phyloP scores from a whole-genome alignment of 2,113 vertebrate genomes.

The Syngnathoides biaculeatus region DNA sequence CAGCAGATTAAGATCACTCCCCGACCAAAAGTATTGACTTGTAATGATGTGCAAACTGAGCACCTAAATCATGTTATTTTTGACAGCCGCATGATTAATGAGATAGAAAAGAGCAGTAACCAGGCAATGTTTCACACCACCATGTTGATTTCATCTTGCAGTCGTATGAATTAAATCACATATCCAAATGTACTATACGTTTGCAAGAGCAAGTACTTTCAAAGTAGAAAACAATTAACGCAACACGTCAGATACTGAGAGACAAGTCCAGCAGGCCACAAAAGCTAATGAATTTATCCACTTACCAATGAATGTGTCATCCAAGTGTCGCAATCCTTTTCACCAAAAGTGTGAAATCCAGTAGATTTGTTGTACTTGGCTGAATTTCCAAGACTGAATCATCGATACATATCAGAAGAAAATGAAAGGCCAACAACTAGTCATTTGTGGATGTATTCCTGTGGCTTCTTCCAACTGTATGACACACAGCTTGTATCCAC shows the following conservation, averaged over 20 bases:
- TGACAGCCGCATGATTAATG: constrained; percentile 23
- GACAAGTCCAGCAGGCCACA: not conserved
- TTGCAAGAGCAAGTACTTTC: not conserved
- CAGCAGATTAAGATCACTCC: constrained; percentile 16
- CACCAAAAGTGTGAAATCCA: constrained; percentile 12
- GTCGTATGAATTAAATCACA: not conserved
- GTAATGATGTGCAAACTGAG: constrained; percentile 18
- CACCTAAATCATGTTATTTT: constrained; percentile 17
- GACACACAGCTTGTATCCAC: constrained; percentile 12
- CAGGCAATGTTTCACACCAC: constrained; percentile 30
- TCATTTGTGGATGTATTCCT: constrained; percentile 21
- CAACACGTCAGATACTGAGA: not conserved
- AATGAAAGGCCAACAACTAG: constrained; percentile 23
- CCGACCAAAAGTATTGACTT: constrained; percentile 19
- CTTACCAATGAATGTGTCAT: constrained; percentile 43
- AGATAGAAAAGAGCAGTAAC: constrained; percentile 17
- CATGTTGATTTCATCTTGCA: constrained; percentile 17
- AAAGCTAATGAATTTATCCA: constrained; percentile 27
- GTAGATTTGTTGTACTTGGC: constrained; percentile 6
- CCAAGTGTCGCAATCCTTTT: constrained; percentile 7
- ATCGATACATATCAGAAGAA: not conserved
- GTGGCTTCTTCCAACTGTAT: constrained; percentile 22
- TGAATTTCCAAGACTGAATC: constrained; percentile 4
- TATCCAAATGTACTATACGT: not conserved
- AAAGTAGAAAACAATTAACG: not conserved